Evolutionary conservation across 2,797 vertebrate species (phyloP).

Genomic region (Micromesistius poutassou): DNA sequence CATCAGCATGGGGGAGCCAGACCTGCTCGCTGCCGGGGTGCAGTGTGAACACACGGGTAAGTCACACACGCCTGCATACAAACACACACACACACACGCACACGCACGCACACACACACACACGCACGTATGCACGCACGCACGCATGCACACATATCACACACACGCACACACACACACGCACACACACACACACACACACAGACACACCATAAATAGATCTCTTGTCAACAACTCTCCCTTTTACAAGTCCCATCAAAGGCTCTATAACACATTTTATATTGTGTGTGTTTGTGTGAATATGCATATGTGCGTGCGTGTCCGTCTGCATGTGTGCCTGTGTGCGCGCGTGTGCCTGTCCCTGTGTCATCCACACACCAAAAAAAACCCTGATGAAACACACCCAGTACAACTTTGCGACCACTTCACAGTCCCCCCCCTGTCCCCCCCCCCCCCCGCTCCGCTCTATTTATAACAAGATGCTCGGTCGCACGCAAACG

Average conservation of each 20-base stretch:
- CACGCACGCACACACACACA: neutral
- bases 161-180: slow-evolving; percentile 1
- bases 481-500: neutral
- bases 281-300: neutral
- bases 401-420: too few relatives aligned
- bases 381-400: too few relatives aligned
- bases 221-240: too few relatives aligned
- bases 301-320: neutral
- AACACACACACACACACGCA: slow-evolving; percentile 7
- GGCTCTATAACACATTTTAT: neutral
- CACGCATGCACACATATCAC: neutral
- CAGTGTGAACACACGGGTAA: slow-evolving; percentile 94
- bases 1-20: slow-evolving; percentile 92
- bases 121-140: neutral
- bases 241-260: too few relatives aligned
- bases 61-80: slow-evolving; percentile 11
- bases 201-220: too few relatives aligned
- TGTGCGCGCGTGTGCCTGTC: neutral
- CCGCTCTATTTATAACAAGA: too few relatives aligned
- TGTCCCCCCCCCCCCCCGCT: too few relatives aligned
- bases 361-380: too few relatives aligned
- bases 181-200: neutral
- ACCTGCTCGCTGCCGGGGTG: slow-evolving; percentile 91
- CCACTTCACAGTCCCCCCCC: too few relatives aligned
- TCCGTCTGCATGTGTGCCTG: neutral